phyloP scores from a whole-genome alignment of 2,797 vertebrate species.

The Myotis pilosus region DNA sequence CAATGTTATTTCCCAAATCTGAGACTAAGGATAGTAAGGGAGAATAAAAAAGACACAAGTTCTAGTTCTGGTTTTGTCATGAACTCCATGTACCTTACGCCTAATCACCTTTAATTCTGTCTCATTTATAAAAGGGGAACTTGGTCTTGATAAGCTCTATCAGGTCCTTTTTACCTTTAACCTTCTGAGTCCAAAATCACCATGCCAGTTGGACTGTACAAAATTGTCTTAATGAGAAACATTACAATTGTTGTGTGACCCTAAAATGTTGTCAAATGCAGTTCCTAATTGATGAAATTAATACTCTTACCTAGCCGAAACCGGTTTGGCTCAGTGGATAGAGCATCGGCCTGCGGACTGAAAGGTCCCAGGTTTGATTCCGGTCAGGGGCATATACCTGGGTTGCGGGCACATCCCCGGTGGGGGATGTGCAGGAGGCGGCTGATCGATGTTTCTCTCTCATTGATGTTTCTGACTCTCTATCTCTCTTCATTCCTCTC shows the following conservation, averaged over 20 bases:
- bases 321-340: no score
- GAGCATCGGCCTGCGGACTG: no score
- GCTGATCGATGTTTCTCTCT: no score
- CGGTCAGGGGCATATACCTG: no score
- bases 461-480: no score
- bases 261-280: neutral
- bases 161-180: neutral
- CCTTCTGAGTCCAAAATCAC: neutral
- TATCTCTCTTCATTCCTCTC: no score
- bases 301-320: neutral
- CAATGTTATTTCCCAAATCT: neutral
- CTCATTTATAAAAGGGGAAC: slow-evolving; percentile 12
- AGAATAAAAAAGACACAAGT: neutral
- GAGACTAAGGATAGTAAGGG: neutral
- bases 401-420: no score
- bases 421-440: no score
- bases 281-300: neutral
- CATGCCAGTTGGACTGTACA: neutral
- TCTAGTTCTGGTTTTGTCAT: neutral
- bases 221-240: neutral
- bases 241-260: neutral
- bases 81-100: neutral
- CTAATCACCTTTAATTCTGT: neutral
- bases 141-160: neutral
- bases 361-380: no score